These are phyloP conservation scores for Chondrosia reniformis DNA, from an alignment of 37 sponge, comb jelly and placozoan species.

Conservation along the genomic window DNA sequence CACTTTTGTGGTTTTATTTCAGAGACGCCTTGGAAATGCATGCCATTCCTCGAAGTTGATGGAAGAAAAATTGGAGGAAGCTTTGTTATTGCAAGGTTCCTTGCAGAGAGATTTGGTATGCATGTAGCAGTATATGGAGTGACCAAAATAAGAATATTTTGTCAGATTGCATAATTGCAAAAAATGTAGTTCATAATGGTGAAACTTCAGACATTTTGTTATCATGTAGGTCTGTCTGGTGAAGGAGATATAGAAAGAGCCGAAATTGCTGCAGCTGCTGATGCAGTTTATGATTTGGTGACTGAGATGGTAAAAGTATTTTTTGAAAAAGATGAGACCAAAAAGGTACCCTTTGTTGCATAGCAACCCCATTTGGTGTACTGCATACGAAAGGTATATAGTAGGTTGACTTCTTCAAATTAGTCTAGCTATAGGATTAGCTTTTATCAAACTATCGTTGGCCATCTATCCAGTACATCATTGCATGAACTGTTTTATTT, in stretches of 20 bases:
- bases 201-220: no score
- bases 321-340: constrained; percentile 43
- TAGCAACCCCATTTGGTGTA: not conserved
- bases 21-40: constrained; percentile 32
- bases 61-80: constrained; percentile 46
- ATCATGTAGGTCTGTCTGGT: constrained; percentile 62
- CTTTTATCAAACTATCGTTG: no score
- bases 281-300: constrained; percentile 31
- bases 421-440: no score
- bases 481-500: not conserved
- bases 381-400: no score
- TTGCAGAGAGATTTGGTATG: constrained; percentile 56
- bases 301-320: not conserved
- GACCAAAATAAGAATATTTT: no score
- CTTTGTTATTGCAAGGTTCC: constrained; percentile 19
- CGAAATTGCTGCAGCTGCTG: constrained; percentile 41
- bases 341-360: constrained; percentile 12
- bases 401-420: no score
- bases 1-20: no score
- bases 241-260: constrained; percentile 54
- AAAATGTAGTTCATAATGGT: no score
- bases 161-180: no score
- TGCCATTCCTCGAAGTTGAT: constrained; percentile 59
- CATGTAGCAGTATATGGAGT: no score
- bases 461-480: not conserved